These are phyloP conservation scores for Ctenoplectra terminalis DNA, from an alignment of 1,140 invertebrate genomes.

Conservation along the genomic window DNA sequence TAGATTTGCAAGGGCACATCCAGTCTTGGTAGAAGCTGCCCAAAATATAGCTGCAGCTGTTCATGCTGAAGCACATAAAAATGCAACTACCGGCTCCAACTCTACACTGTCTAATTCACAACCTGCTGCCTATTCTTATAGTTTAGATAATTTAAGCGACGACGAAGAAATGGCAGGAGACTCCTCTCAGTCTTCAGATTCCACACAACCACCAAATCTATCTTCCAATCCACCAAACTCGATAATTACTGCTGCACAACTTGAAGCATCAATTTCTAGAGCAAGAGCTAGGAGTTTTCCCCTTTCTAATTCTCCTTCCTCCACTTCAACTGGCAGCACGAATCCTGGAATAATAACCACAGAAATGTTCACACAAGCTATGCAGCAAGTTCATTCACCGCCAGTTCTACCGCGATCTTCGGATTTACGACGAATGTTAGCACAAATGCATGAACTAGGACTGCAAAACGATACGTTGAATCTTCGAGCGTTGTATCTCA, in stretches of 20 bases:
- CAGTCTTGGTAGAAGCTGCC: conserved; percentile 82
- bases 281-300: conserved; percentile 71
- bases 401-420: conserved; percentile 58
- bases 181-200: conserved; percentile 82
- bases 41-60: conserved; percentile 83
- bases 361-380: conserved; percentile 85
- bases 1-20: conserved; percentile 82
- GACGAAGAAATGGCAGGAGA: conserved; percentile 85
- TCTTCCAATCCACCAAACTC: conserved; percentile 72
- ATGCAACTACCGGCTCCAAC: conserved; percentile 69
- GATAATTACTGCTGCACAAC: conserved; percentile 82
- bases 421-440: conserved; percentile 85
- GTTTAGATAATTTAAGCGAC: conserved; percentile 83
- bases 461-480: conserved; percentile 93
- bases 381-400: conserved; percentile 81
- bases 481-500: conserved; percentile 90
- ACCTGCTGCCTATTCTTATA: conserved; percentile 80
- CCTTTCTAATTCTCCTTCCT: conserved; percentile 63
- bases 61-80: conserved; percentile 81
- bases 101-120: conserved; percentile 68
- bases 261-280: conserved; percentile 82
- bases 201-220: conserved; percentile 72
- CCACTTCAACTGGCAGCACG: conserved; percentile 64
- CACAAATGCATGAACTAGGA: conserved; percentile 94
- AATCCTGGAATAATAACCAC: conserved; percentile 82